These are phyloP conservation scores for Zaprionus vittiger DNA, from an alignment of 1,140 invertebrate genomes.

Conservation along the genomic window DNA sequence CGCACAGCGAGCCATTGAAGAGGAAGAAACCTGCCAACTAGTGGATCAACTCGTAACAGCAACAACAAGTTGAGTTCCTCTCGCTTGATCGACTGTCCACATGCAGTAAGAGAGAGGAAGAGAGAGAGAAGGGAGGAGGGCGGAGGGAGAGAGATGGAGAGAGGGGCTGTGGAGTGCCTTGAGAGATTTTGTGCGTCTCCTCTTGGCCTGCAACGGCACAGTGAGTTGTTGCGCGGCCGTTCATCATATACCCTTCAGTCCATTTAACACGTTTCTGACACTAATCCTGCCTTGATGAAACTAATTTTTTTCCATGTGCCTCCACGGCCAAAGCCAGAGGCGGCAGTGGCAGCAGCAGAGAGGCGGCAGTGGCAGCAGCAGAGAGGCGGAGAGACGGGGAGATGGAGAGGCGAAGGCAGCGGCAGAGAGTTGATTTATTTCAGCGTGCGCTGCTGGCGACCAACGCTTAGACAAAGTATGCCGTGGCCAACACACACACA, in stretches of 20 bases:
- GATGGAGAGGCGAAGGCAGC: conserved; percentile 10
- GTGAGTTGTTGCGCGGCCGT: conserved; percentile 70
- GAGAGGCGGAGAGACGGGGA: background rate
- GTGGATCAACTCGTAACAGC: conserved; percentile 34
- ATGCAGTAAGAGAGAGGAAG: background rate
- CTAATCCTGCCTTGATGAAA: conserved; percentile 84
- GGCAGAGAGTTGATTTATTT: conserved; percentile 80
- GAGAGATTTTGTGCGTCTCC: conserved; percentile 8
- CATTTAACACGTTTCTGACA: conserved; percentile 84
- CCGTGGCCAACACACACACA: conserved; percentile 22
- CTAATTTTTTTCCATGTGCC: conserved; percentile 82
- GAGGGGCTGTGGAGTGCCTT: background rate
- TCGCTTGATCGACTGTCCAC: conserved; percentile 29
- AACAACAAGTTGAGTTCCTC: conserved; percentile 11
- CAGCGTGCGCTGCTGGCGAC: conserved; percentile 79
- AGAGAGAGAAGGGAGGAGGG: background rate
- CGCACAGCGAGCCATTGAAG: conserved; percentile 42
- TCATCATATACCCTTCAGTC: conserved; percentile 84
- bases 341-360: conserved; percentile 20
- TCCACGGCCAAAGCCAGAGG: conserved; percentile 38
- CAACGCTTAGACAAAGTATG: conserved; percentile 74
- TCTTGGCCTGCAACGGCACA: conserved; percentile 11
- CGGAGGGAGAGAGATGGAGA: background rate
- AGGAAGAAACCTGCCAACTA: conserved; percentile 48
- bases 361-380: conserved; percentile 16